These are phyloP conservation scores for Holacanthus passer DNA, from an alignment of 2,113 vertebrate species.

Conservation along the genomic window DNA sequence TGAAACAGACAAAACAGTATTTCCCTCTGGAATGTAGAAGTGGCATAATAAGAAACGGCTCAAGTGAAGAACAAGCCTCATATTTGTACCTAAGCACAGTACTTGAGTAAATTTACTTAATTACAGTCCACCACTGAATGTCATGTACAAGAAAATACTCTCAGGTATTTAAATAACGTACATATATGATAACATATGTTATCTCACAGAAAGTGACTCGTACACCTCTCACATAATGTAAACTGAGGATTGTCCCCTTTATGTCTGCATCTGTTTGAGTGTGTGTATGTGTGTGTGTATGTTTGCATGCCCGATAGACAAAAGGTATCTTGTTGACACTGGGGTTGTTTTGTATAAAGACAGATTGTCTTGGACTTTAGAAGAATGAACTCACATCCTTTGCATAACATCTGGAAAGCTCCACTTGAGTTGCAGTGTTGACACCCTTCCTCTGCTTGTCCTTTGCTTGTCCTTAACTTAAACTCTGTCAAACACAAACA, in stretches of 20 bases:
- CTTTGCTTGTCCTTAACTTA: slow-evolving; percentile 53
- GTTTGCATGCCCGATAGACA: slow-evolving; percentile 38
- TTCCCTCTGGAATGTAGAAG: too few relatives aligned
- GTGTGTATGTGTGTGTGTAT: neutral
- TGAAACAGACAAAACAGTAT: too few relatives aligned
- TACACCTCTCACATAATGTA: neutral
- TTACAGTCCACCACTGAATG: neutral
- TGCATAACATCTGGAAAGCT: slow-evolving; percentile 84
- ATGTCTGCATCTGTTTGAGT: neutral
- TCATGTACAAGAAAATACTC: too few relatives aligned
- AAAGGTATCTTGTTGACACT: slow-evolving; percentile 64
- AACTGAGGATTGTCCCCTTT: neutral
- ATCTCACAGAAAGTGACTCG: neutral
- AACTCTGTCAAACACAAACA: slow-evolving; percentile 56
- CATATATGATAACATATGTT: too few relatives aligned
- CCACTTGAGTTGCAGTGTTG: slow-evolving; percentile 60
- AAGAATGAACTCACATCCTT: slow-evolving; percentile 81
- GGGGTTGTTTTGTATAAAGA: slow-evolving; percentile 63
- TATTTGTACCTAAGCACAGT: neutral
- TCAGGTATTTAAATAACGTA: too few relatives aligned
- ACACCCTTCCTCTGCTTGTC: slow-evolving; percentile 82
- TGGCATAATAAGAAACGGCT: too few relatives aligned
- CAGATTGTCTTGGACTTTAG: slow-evolving; percentile 57
- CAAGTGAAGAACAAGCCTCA: too few relatives aligned
- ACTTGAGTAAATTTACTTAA: neutral